phyloP scores from a whole-genome alignment of 2,113 vertebrate species.

The Rhinoptilus africanus region DNA sequence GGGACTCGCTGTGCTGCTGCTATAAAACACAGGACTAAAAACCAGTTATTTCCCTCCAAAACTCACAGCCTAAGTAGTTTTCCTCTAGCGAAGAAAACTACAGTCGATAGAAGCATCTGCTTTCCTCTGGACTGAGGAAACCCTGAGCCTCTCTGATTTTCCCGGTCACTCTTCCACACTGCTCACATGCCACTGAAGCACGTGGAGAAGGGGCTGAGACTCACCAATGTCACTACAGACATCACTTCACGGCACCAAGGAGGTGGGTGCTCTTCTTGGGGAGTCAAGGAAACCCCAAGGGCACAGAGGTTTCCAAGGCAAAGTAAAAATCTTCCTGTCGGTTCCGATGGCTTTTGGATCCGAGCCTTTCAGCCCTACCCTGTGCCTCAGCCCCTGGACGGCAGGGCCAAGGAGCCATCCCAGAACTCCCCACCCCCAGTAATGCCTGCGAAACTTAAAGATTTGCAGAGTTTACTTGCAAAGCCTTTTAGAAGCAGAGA shows the following conservation, averaged over 20 bases:
- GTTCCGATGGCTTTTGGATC: background rate
- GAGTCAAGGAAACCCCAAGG: background rate
- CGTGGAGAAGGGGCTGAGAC: background rate
- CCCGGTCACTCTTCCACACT: background rate
- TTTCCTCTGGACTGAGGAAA: background rate
- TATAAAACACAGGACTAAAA: background rate
- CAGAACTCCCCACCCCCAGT: slow-evolving; percentile 43
- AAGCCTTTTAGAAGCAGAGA: slow-evolving; percentile 76
- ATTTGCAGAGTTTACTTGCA: slow-evolving; percentile 76
- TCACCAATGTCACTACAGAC: background rate
- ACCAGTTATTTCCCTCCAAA: background rate
- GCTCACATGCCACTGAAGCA: fast-evolving
- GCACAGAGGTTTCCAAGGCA: background rate
- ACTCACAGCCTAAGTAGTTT: background rate
- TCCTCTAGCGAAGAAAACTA: background rate
- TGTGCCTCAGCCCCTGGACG: background rate
- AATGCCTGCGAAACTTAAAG: slow-evolving; percentile 57
- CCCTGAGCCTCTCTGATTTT: background rate
- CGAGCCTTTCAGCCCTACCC: background rate
- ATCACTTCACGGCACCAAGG: background rate
- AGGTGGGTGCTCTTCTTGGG: background rate
- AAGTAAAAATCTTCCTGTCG: background rate
- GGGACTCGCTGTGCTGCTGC: background rate
- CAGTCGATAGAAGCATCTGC: background rate
- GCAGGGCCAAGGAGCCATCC: background rate